Base-by-base conservation (phyloP, 2,888 invertebrate genomes). In the Zygogramma bicolorata region DNA sequence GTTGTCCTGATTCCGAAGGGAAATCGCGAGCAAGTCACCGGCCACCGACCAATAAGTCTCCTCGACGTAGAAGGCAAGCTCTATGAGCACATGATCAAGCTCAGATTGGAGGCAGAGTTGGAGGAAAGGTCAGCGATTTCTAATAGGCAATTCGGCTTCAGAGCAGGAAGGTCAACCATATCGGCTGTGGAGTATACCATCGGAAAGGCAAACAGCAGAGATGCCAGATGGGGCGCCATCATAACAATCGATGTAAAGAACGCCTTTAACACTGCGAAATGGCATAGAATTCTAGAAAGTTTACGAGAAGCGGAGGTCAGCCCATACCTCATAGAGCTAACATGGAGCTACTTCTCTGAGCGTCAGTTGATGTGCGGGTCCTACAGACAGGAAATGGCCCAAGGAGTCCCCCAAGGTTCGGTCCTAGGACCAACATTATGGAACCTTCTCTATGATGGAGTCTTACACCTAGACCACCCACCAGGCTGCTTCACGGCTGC, bases 141-240 rank as follows among this genome's bases (percentile, higher is more conserved):
- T 2, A 29, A 57, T 20, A 63, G 53, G 7, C 71, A 74, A 65
- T 74, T 60, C 10, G 71, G 68, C 6, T 73, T 73, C 42, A 42
- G 60, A 20, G 13, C 13, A n/a, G 49, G 61, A 10, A 25, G 7
- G 13, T 69, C 65, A 1, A 60, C 60, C 6, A 22, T 73, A 42
- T n/a, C 58, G n/a, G 69, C 73, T 1, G 1, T 66, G 5, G 13
- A 46, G 25, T 27, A n/a, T 10, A 66, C 71, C 7, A 20, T 38
- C 6, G 34, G 13, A 18, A 38, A 42, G 27, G 67, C 40, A 1
- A 34, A 22, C 6, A 25, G 27, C n/a, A n/a, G 22, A 0, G 15
- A 27, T 0, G 27, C 6, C 2, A 62, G 2, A 7, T 57, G 69
- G 59, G 53, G 20, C 1, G 20, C 58, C 15, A 4, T 34, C 13